Evolutionary conservation across 2,888 invertebrate genomes (phyloP).

Genomic region (Marronus borbonicus): DNA sequence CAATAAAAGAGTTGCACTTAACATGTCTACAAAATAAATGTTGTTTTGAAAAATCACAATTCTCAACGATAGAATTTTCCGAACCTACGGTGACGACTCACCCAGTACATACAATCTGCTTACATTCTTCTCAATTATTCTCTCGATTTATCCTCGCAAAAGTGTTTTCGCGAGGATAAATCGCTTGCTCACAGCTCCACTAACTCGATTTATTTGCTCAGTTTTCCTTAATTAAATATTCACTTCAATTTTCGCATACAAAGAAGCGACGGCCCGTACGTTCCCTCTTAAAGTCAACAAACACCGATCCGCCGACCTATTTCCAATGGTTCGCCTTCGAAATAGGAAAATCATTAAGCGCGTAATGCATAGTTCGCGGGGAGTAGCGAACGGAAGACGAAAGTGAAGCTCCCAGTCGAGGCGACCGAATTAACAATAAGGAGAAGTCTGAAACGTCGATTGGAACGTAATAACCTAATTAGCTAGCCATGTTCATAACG

Average conservation of each 20-base stretch:
- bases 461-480: slow-evolving; percentile 6
- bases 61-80: too few relatives aligned
- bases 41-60: too few relatives aligned
- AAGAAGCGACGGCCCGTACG: slow-evolving; percentile 10
- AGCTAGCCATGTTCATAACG: not conserved
- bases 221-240: slow-evolving; percentile 38
- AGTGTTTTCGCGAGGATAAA: too few relatives aligned
- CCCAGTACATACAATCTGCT: too few relatives aligned
- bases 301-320: slow-evolving; percentile 13
- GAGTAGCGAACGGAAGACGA: not conserved
- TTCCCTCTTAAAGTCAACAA: slow-evolving; percentile 18
- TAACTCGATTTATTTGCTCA: slow-evolving; percentile 25
- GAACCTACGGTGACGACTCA: too few relatives aligned
- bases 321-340: not conserved
- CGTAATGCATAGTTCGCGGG: not conserved
- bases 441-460: not conserved
- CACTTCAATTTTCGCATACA: slow-evolving; percentile 32
- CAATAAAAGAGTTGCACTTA: too few relatives aligned
- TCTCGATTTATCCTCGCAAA: too few relatives aligned
- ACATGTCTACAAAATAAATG: too few relatives aligned
- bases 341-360: not conserved
- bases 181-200: not conserved
- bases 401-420: not conserved
- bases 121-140: too few relatives aligned
- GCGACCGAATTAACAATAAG: slow-evolving; percentile 1